Percentiles rank a stretch among this genome's conserved stretches.
Conservation (phyloP, 2,888 invertebrate genomes). For the Strigamia transsilvanica region DNA sequence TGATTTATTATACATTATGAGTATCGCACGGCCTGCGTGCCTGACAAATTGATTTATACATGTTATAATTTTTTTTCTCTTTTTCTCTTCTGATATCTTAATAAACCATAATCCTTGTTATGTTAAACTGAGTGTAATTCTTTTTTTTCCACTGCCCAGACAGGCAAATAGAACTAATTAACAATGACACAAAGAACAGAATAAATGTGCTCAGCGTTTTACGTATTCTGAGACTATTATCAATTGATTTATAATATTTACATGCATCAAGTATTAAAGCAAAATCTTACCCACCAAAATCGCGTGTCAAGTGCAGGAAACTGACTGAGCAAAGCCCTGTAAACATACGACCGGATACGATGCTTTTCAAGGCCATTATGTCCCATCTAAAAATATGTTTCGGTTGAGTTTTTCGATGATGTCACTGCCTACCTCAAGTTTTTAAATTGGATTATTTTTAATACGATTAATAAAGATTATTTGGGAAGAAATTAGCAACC, state of each 20-base stretch:
- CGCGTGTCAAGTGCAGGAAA: neutral
- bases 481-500: neutral
- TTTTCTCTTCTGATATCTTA: too few species aligned
- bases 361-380: conserved; percentile 9
- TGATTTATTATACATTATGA: too few species aligned
- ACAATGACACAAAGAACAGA: too few species aligned
- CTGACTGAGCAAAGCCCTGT: neutral
- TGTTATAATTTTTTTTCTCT: too few species aligned
- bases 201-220: neutral
- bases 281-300: neutral
- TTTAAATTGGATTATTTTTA: neutral
- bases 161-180: too few species aligned
- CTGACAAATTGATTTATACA: too few species aligned
- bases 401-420: neutral
- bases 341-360: conserved; percentile 12
- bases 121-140: too few species aligned
- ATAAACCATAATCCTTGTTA: too few species aligned
- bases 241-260: neutral
- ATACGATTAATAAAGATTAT: too few species aligned
- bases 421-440: neutral
- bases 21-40: too few species aligned
- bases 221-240: neutral
- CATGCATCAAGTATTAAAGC: too few species aligned
- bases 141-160: too few species aligned
- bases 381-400: neutral